Evolutionary conservation across 1,140 invertebrate genomes (phyloP).

Genomic region (Sesamia nonagrioides): DNA sequence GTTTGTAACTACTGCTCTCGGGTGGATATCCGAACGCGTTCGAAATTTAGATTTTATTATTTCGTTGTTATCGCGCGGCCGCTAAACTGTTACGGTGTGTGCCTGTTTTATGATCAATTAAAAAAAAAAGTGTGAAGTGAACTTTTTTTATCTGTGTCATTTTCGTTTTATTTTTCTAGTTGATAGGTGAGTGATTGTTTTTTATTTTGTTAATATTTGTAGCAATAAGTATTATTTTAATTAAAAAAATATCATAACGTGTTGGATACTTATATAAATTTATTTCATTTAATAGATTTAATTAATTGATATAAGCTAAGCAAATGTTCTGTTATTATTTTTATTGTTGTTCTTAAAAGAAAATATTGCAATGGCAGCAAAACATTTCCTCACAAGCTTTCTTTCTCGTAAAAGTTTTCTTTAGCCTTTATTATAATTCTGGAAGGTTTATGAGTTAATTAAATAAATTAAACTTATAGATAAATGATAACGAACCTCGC

Average conservation of each 20-base stretch:
- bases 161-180: constrained; percentile 48
- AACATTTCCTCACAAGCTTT: too few species aligned
- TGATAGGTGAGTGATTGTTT: constrained; percentile 46
- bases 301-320: too few species aligned
- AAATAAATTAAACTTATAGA: too few species aligned
- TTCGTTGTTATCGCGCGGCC: constrained; percentile 4
- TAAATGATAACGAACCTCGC: too few species aligned
- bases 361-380: too few species aligned
- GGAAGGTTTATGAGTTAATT: too few species aligned
- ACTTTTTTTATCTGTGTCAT: constrained; percentile 54
- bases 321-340: too few species aligned
- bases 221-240: neutral
- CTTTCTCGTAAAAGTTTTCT: too few species aligned
- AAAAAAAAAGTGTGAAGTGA: constrained; percentile 34
- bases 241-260: neutral
- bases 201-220: neutral
- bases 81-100: constrained; percentile 2
- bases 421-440: too few species aligned
- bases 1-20: constrained; percentile 64
- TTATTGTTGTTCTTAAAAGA: too few species aligned
- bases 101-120: neutral
- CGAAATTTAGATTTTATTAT: constrained; percentile 11
- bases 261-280: too few species aligned
- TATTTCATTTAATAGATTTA: too few species aligned
- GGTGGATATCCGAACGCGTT: constrained; percentile 54